A percentile compares a stretch with the other conserved stretches of the same genome.
These are phyloP conservation scores for Henricia sp. DNA, from an alignment of 53 echinoderm and acorn worm genomes.

Conservation along the genomic window DNA sequence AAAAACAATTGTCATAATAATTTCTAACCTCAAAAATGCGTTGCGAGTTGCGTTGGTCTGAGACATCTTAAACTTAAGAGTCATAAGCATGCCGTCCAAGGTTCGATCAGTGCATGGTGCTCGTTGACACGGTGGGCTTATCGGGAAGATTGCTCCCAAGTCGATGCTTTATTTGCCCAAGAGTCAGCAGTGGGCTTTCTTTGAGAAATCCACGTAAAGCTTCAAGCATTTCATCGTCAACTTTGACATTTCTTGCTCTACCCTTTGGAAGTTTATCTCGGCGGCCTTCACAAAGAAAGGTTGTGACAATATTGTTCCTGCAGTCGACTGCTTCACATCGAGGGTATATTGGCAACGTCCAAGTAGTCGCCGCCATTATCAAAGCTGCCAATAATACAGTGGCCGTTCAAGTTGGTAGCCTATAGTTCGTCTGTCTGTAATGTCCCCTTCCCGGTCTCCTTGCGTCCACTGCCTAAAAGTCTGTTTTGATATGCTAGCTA, in stretches of 20 bases:
- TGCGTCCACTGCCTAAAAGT: too few species aligned
- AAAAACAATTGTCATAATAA: constrained; percentile 26
- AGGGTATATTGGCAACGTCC: not conserved
- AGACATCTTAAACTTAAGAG: constrained; percentile 41
- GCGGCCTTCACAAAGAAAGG: constrained; percentile 27
- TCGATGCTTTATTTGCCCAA: not conserved
- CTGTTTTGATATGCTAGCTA: too few species aligned
- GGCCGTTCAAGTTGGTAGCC: too few species aligned
- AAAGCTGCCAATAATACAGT: too few species aligned
- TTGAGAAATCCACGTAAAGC: not conserved
- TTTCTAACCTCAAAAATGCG: constrained; percentile 16
- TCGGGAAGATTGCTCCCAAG: not conserved
- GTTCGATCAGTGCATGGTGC: constrained; percentile 9
- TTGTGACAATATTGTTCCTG: constrained; percentile 28
- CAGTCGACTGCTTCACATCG: constrained; percentile 21
- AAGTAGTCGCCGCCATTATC: too few species aligned
- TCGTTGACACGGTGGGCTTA: not conserved
- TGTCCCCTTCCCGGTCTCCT: too few species aligned
- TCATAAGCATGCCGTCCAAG: constrained; percentile 32
- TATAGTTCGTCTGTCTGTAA: too few species aligned
- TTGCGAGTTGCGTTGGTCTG: constrained; percentile 20
- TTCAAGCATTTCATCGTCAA: constrained; percentile 50
- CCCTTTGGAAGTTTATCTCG: constrained; percentile 48
- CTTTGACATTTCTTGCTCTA: constrained; percentile 12
- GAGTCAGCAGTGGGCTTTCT: not conserved